Evolutionary conservation across 1,140 invertebrate genomes (phyloP).

Genomic region (Drosophila bifasciata): DNA sequence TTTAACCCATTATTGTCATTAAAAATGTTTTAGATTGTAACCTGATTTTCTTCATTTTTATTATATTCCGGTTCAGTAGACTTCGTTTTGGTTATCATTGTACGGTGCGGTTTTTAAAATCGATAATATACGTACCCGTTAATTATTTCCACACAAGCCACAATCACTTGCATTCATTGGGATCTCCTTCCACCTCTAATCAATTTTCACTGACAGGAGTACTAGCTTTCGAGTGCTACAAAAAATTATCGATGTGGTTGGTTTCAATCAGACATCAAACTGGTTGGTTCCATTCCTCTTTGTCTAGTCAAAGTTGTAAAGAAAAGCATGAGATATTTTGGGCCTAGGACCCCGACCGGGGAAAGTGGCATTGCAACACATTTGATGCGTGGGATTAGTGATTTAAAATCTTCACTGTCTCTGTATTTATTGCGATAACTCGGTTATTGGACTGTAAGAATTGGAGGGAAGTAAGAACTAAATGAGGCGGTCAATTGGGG

Average conservation of each 20-base stretch:
- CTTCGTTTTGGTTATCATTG: constrained; percentile 34
- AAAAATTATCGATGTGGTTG: constrained; percentile 48
- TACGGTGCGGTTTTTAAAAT: constrained; percentile 56
- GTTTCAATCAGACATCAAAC: constrained; percentile 67
- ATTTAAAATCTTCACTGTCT: constrained; percentile 58
- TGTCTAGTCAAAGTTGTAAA: constrained; percentile 70
- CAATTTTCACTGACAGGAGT: constrained; percentile 75
- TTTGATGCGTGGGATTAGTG: constrained; percentile 50
- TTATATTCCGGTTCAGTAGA: constrained; percentile 31
- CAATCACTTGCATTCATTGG: constrained; percentile 75
- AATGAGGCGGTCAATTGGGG: not conserved
- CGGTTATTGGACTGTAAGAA: constrained; percentile 27
- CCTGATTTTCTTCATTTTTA: constrained; percentile 26
- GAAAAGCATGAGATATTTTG: constrained; percentile 50
- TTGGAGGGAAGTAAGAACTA: not conserved
- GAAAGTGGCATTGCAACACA: constrained; percentile 74
- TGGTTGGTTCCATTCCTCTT: constrained; percentile 33
- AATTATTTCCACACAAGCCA: constrained; percentile 77
- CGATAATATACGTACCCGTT: constrained; percentile 80
- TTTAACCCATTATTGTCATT: constrained; percentile 82
- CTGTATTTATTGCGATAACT: constrained; percentile 42
- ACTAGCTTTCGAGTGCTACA: constrained; percentile 70
- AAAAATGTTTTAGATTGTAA: constrained; percentile 77
- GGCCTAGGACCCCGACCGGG: constrained; percentile 34
- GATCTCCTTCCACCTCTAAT: constrained; percentile 34